phyloP scores from a whole-genome alignment of 2,113 vertebrate genomes.

The Vulpes vulpes region DNA sequence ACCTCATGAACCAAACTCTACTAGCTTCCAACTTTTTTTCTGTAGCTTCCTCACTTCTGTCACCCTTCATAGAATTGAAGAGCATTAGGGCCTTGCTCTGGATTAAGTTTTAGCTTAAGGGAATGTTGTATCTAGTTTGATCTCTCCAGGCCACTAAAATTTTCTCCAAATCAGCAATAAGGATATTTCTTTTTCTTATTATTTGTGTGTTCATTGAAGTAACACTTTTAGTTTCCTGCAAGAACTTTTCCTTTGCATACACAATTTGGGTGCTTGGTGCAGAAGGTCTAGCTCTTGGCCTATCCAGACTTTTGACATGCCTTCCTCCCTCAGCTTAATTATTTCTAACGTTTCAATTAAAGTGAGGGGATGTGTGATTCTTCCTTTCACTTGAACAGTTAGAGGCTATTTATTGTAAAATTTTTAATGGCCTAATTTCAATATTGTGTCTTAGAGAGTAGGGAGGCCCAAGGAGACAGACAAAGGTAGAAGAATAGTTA shows the following conservation, averaged over 20 bases:
- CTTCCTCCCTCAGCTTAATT: not conserved
- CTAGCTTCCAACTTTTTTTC: not conserved
- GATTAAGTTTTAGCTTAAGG: not conserved
- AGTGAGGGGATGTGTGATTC: not conserved
- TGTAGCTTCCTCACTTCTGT: not conserved
- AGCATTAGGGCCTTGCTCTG: not conserved
- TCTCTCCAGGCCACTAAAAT: not conserved
- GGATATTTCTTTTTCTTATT: not conserved
- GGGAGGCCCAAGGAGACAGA: not conserved
- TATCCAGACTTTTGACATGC: not conserved
- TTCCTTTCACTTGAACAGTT: not conserved
- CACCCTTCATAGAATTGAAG: not conserved
- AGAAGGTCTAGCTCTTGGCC: not conserved
- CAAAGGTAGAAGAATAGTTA: not conserved
- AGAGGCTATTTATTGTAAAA: not conserved
- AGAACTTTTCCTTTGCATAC: not conserved
- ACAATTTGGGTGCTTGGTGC: not conserved
- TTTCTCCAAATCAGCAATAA: not conserved
- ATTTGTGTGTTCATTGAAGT: not conserved
- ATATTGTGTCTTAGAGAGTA: not conserved
- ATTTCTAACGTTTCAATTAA: not conserved
- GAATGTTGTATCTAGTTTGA: not conserved
- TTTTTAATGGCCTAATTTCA: not conserved
- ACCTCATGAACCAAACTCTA: not conserved
- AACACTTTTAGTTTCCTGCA: not conserved